Base-by-base conservation (phyloP, 2,888 invertebrate genomes). In the Tupiocoris notatus region DNA sequence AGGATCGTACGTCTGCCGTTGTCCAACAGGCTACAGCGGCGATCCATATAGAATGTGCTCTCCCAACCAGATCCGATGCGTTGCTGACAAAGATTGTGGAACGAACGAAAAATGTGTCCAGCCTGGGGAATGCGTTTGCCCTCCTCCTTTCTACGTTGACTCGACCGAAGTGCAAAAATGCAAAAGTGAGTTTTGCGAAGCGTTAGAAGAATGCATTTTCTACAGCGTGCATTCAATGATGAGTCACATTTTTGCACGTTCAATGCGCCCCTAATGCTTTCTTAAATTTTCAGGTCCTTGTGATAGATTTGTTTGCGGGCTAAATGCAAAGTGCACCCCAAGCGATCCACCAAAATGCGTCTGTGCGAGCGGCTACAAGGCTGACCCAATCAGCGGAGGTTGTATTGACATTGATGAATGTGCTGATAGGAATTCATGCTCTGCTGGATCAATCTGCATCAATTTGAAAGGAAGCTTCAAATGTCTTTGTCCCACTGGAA, bases 361-460 rank as follows among this genome's bases (percentile, higher is more conserved):
- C 89, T 96, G 96, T 83, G 90, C 91, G 84, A 87, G 90, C 20
- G 95, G 96, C 16, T 95, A 89, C 83, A 92, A 92, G 84, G 95
- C 95, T 12, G 92, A 95, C 84, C 92, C 95, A 0, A 75, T 67
- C 20, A 87, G 93, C 59, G 89, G 90, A 80, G 94, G 94, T 39
- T 95, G 95, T 82, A 87, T 89, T 0, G 94, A 95, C 82, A 90
- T 93, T 78, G 92, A 96, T 83, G 95, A 96, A 85, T 96, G 96
- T 82, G 39, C 73, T 39, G 86, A 88, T 1, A 90, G 91, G 81
- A 89, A 90, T 79, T 94, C 95, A 0, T 95, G 95, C 83, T 94
- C 7, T 91, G 59, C 92, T 81, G 93, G 92, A n/a, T 94, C 95
- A 2, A 91, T 92, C 81, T 96, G 96, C 82, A 87, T 95, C 64